phyloP scores from a whole-genome alignment of 2,888 invertebrate genomes.

The Neoaliturus tenellus region DNA sequence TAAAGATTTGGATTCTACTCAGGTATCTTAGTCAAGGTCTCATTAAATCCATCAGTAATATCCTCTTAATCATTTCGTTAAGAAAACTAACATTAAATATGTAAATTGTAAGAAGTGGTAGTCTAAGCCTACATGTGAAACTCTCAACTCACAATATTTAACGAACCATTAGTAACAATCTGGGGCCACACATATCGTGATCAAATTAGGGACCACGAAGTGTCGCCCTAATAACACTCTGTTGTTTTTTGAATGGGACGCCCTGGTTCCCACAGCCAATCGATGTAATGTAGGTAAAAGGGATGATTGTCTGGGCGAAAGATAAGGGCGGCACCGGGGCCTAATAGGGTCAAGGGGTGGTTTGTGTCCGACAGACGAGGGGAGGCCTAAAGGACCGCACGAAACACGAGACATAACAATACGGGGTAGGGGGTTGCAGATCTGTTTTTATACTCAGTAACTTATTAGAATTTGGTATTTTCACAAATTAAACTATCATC shows the following conservation, averaged over 20 bases:
- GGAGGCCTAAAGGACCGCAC: neutral
- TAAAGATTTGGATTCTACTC: no score
- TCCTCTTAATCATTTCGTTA: no score
- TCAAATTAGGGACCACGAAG: neutral
- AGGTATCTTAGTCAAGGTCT: no score
- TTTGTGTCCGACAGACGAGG: neutral
- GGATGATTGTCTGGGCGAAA: neutral
- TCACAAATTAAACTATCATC: no score
- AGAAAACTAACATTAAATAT: no score
- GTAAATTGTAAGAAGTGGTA: no score
- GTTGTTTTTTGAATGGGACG: neutral
- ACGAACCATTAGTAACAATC: no score
- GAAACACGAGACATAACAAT: neutral
- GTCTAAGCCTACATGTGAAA: no score
- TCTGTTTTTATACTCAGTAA: no score
- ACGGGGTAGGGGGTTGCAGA: neutral
- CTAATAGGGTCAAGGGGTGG: slow-evolving; percentile 23
- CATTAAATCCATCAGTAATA: no score
- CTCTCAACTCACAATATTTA: no score
- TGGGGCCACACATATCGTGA: neutral
- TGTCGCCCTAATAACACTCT: neutral
- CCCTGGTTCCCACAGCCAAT: neutral
- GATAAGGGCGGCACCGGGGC: slow-evolving; percentile 40
- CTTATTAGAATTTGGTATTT: no score
- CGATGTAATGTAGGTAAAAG: slow-evolving; percentile 24